Evolutionary conservation across 1,140 invertebrate genomes (phyloP), one percentile per base, ranked within the genome.

Genomic region (Cataglyphis hispanica): DNA sequence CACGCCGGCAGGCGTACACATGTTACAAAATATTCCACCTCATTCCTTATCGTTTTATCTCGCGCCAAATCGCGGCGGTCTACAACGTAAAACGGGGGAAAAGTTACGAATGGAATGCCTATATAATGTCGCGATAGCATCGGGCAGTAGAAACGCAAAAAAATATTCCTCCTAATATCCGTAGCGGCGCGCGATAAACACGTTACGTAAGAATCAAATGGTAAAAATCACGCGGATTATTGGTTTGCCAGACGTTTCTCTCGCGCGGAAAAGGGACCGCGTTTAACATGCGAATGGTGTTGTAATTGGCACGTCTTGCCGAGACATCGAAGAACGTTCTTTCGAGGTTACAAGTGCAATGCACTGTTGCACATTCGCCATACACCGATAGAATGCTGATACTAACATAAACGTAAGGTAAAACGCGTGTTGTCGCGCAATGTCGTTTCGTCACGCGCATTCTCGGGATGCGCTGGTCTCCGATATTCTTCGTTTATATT

Each of bases 311-410:
- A 90, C 89, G 89, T 90, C 89, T 90, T 72, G 56, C 85, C 86
- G 84, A 86, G 88, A 89, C 88, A 85, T 76, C 89, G 85, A 90
- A 50, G 46, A 50, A 85, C 83, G 80, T 77, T 90, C 89, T 90
- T 90, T 90, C 89, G 89, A 90, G 88, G 89, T 89, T 90, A 90
- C 53, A 90, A 90, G 89, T 90, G 89, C 89, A 90, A 90, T 90
- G 89, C 88, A 90, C 89, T 87, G 89, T 87, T 89, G 89, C 88
- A 64, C 88, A 64, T 86, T 85, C 85, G 61, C 75, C 56, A 64
- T 83, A 63, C 40, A 87, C 85, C 85, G 40, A 63, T 88, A 60
- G 89, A 90, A 90, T 90, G 86, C 78, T 84, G 80, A 88, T 89
- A 43, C 61, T 60, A 66, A 85, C 56, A 67, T 89, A 86, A 88